A percentile compares a stretch with the other conserved stretches of the same genome.
Evolutionary conservation across 2,113 vertebrate species (phyloP).

Genomic region (Anolis sagrei): DNA sequence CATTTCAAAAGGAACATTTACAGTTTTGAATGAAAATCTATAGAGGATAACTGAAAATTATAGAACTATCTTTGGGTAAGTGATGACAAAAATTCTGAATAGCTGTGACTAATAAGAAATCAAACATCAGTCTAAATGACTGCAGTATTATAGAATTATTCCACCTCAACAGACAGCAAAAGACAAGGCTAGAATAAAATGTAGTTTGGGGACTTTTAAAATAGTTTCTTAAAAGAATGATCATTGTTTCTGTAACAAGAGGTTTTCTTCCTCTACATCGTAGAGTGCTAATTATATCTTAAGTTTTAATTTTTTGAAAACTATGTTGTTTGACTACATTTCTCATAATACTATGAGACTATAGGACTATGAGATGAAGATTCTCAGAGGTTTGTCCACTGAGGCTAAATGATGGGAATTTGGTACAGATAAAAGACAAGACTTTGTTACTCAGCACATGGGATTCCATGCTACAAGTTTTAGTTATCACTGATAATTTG

Average conservation of each 20-base stretch:
- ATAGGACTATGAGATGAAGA: no score
- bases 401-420: no score
- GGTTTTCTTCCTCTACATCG: no score
- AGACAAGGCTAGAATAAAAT: constrained; percentile 4
- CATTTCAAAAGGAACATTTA: constrained; percentile 3
- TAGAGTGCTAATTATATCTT: no score
- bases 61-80: constrained; percentile 8
- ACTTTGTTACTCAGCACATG: no score
- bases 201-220: not conserved
- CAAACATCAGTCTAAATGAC: not conserved
- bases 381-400: no score
- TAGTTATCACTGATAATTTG: no score
- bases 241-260: not conserved
- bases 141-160: not conserved
- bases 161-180: not conserved
- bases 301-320: no score
- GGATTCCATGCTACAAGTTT: no score
- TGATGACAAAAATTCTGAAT: not conserved
- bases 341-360: no score
- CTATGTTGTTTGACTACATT: no score
- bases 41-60: not conserved
- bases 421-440: no score
- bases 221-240: not conserved
- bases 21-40: not conserved
- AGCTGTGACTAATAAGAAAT: not conserved